Evolutionary conservation across 92 coral and sea anemone genomes (phyloP).

Genomic region (Scolanthus callimorphus): DNA sequence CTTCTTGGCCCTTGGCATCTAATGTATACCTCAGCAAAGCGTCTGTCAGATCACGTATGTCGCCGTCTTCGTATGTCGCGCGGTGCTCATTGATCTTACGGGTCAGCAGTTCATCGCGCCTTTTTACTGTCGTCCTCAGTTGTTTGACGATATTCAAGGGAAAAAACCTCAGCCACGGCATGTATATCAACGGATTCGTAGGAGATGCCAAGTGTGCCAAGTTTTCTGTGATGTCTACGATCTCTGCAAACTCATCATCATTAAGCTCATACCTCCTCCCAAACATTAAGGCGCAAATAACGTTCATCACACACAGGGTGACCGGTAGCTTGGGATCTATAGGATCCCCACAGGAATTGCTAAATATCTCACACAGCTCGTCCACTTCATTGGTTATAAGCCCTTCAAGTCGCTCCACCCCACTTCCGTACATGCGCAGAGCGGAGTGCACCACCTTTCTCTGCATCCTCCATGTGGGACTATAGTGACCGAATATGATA

Average conservation of each 20-base stretch:
- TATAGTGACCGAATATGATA: slow-evolving; percentile 52
- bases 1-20: background rate
- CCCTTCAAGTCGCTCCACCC: slow-evolving; percentile 27
- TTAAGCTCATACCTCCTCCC: slow-evolving; percentile 52
- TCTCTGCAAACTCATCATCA: slow-evolving; percentile 49
- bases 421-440: slow-evolving; percentile 37
- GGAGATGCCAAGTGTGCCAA: slow-evolving; percentile 45
- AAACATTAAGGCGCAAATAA: slow-evolving; percentile 56
- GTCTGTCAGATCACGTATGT: slow-evolving; percentile 49
- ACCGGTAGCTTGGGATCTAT: slow-evolving; percentile 52
- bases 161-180: slow-evolving; percentile 52
- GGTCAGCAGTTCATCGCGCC: slow-evolving; percentile 26
- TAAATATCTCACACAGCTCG: slow-evolving; percentile 40
- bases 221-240: slow-evolving; percentile 26
- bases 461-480: slow-evolving; percentile 72
- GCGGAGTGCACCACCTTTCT: slow-evolving; percentile 59
- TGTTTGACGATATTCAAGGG: slow-evolving; percentile 23
- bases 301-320: slow-evolving; percentile 53
- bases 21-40: slow-evolving; percentile 21
- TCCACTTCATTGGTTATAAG: slow-evolving; percentile 37
- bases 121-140: slow-evolving; percentile 25
- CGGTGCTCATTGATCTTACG: slow-evolving; percentile 37
- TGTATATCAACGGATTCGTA: slow-evolving; percentile 32
- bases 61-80: slow-evolving; percentile 26
- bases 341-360: slow-evolving; percentile 38